Base-by-base conservation (phyloP, 2,113 vertebrate species). In the Gopherus evgoodei region DNA sequence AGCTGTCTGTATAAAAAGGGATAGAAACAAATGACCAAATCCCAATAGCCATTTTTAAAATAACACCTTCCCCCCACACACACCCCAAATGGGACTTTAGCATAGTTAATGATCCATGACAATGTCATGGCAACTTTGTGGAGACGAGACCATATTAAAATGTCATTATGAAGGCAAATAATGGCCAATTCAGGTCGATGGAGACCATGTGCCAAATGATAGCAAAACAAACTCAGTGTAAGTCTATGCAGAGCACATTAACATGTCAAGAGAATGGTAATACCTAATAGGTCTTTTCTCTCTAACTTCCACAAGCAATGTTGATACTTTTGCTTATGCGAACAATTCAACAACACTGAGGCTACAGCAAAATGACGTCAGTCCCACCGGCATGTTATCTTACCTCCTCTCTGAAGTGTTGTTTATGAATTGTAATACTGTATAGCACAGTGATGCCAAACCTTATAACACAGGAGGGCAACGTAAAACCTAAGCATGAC, bases 111-210 rank as follows among this genome's bases (percentile, higher is more conserved):
- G 95, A 97, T 97, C 92, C 93, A 94, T 94, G 93, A 92, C 96
- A 97, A 92, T 96, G 93, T 95, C 97, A 94, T 83, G 78, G 91
- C 90, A 97, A 93, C 95, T 96, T 89, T 52, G 83, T 89, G 62
- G 90, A 97, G 87, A 94, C 89, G 80, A 93, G 93, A 93, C 94
- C 92, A 10, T 97, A 97, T 97, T 98, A 97, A 97, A 95, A 97
- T 96, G 94, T 98, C 96, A 97, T 91, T 96, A 93, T 98, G 95
- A 97, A 91, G 95, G 92, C 89, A 97, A 97, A 97, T 97, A 87
- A 97, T 92, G 94, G 89, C 95, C 95, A 97, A 95, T 95, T 95
- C 87, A 79, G 92, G 93, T 88, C 92, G 89, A 72, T 50, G 13
- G 96, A 95, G 95, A 90, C 82, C 94, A 94, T 81, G 91, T 97